These are phyloP conservation scores for Hypselothyrea guttata DNA, from an alignment of 2,888 invertebrate species.

Conservation along the genomic window DNA sequence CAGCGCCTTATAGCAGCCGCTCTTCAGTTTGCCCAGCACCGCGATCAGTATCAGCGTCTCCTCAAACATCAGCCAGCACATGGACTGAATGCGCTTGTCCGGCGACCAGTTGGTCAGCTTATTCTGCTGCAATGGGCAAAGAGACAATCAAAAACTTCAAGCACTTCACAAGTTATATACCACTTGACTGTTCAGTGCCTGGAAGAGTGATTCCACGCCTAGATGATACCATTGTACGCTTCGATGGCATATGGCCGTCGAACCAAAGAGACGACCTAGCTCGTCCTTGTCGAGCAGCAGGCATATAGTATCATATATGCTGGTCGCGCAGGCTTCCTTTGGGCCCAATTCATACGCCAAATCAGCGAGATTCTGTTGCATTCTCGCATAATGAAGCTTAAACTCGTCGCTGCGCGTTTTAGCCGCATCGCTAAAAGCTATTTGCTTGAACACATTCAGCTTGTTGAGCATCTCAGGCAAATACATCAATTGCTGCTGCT, in stretches of 20 bases:
- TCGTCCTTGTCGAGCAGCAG: conserved; percentile 62
- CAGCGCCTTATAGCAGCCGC: conserved; percentile 57
- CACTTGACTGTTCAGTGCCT: conserved; percentile 35
- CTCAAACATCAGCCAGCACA: conserved; percentile 40
- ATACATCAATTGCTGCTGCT: no score
- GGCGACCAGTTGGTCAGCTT: background rate
- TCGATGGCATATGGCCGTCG: conserved; percentile 42
- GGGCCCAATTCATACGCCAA: conserved; percentile 12
- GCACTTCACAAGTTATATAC: background rate
- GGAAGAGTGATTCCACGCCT: conserved; percentile 46
- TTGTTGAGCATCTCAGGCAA: conserved; percentile 1
- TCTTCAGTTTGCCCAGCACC: conserved; percentile 69
- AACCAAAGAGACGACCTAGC: conserved; percentile 51
- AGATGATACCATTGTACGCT: conserved; percentile 59
- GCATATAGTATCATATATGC: conserved; percentile 49
- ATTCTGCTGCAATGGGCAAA: no score
- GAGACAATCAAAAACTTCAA: background rate
- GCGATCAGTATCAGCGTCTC: conserved; percentile 65
- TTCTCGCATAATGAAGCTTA: conserved; percentile 24
- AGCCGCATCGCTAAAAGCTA: conserved; percentile 39
- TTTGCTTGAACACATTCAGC: conserved; percentile 53
- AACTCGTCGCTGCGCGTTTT: conserved; percentile 42
- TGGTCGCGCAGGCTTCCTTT: conserved; percentile 36
- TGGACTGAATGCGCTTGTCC: conserved; percentile 26
- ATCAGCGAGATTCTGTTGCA: conserved; percentile 36